These are phyloP conservation scores for Mormyrus iriodes DNA, from an alignment of 2,113 vertebrate genomes.

Conservation along the genomic window DNA sequence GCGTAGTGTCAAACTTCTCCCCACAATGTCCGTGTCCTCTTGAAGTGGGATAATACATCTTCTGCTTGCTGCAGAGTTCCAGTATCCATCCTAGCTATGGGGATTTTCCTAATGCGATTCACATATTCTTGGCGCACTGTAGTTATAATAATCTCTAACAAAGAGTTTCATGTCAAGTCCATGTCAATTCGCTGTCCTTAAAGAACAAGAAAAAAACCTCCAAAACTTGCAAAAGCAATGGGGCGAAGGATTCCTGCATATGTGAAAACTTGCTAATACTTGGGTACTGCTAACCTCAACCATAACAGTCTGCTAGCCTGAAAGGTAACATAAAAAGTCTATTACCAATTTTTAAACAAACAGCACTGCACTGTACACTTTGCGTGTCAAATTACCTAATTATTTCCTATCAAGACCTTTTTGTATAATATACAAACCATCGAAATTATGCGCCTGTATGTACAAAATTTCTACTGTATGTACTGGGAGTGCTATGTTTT, in stretches of 20 bases:
- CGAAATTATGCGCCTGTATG: not conserved
- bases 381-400: not conserved
- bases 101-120: not conserved
- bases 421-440: not conserved
- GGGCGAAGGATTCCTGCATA: too few relatives aligned
- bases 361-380: not conserved
- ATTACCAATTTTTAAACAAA: too few relatives aligned
- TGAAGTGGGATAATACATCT: not conserved
- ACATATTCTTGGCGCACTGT: not conserved
- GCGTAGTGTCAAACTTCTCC: not conserved
- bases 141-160: not conserved
- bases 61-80: not conserved
- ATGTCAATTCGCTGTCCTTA: not conserved
- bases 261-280: not conserved
- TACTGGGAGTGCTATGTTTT: not conserved
- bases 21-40: not conserved
- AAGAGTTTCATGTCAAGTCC: not conserved
- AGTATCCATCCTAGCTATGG: not conserved
- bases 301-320: not conserved
- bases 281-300: not conserved
- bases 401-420: not conserved
- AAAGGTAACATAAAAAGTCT: not conserved
- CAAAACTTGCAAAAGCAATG: not conserved
- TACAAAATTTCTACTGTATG: not conserved
- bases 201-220: not conserved